These are phyloP conservation scores for Callaeas wilsoni DNA, from an alignment of 2,113 vertebrate genomes.

Conservation along the genomic window DNA sequence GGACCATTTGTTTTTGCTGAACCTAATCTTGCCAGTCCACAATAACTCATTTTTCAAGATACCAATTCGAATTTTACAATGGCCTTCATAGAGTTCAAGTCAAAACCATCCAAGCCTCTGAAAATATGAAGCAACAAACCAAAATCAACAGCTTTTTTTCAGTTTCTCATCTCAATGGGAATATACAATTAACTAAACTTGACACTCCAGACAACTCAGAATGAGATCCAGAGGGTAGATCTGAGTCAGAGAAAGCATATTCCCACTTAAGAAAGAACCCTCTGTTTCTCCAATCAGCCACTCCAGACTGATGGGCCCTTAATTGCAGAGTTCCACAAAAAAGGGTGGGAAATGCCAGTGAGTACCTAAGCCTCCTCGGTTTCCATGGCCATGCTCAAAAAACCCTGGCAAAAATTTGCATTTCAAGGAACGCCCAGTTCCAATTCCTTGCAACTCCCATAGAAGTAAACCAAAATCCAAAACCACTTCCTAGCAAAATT, in stretches of 20 bases:
- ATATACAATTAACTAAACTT: conserved; percentile 51
- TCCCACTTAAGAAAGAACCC: conserved; percentile 42
- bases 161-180: background rate
- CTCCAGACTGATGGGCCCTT: conserved; percentile 44
- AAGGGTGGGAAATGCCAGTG: conserved; percentile 28
- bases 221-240: conserved; percentile 46
- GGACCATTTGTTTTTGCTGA: conserved; percentile 58
- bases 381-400: conserved; percentile 53
- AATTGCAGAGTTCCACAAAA: conserved; percentile 61
- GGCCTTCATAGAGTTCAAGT: conserved; percentile 25
- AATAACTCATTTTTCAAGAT: conserved; percentile 50
- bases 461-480: conserved; percentile 40
- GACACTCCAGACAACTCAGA: conserved; percentile 47
- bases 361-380: conserved; percentile 36
- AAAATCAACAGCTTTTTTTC: background rate
- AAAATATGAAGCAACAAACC: background rate
- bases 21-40: conserved; percentile 54
- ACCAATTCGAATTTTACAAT: background rate
- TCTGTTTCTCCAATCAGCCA: conserved; percentile 46
- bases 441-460: background rate
- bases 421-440: conserved; percentile 51
- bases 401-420: conserved; percentile 45
- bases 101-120: conserved; percentile 32
- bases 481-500: conserved; percentile 51
- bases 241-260: conserved; percentile 44